Evolutionary conservation across 2,888 invertebrate genomes (phyloP).

Genomic region (Abrostola tripartita): DNA sequence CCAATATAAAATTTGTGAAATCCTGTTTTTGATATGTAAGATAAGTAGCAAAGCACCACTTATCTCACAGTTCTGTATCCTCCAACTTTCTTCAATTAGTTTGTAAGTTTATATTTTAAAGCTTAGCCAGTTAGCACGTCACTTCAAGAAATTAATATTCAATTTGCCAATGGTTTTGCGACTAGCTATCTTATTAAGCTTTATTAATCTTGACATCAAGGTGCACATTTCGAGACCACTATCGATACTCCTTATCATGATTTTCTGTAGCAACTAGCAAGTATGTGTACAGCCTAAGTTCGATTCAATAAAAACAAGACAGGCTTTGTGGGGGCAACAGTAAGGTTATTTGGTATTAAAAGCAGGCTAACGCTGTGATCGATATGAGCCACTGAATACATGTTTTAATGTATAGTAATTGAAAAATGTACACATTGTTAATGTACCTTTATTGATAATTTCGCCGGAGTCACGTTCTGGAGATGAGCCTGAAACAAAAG

Average conservation of each 20-base stretch:
- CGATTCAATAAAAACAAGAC: slow-evolving; percentile 65
- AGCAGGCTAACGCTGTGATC: slow-evolving; percentile 56
- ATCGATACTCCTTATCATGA: neutral
- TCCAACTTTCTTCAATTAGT: slow-evolving; percentile 15
- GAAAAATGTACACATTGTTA: slow-evolving; percentile 32
- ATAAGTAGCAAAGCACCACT: slow-evolving; percentile 7
- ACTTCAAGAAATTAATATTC: slow-evolving; percentile 22
- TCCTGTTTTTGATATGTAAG: slow-evolving; percentile 8
- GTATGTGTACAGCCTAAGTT: slow-evolving; percentile 41
- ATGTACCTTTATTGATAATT: slow-evolving; percentile 82
- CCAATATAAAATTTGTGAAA: slow-evolving; percentile 13
- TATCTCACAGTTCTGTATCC: slow-evolving; percentile 6
- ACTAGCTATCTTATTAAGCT: slow-evolving; percentile 18
- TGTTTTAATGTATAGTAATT: slow-evolving; percentile 51
- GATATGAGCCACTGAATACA: slow-evolving; percentile 58
- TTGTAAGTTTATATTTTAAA: slow-evolving; percentile 13
- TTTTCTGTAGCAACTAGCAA: slow-evolving; percentile 33
- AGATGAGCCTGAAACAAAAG: slow-evolving; percentile 79
- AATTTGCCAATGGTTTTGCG: slow-evolving; percentile 36
- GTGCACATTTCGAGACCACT: slow-evolving; percentile 11
- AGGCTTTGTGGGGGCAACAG: slow-evolving; percentile 66
- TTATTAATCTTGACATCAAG: slow-evolving; percentile 27
- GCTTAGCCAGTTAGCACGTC: slow-evolving; percentile 8
- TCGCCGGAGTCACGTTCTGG: slow-evolving; percentile 80
- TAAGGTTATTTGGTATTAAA: slow-evolving; percentile 75